Evolutionary conservation across 53 echinoderm and acorn worm species (phyloP), one percentile per base, ranked within the genome.

Genomic region (Echinometra lucunter): DNA sequence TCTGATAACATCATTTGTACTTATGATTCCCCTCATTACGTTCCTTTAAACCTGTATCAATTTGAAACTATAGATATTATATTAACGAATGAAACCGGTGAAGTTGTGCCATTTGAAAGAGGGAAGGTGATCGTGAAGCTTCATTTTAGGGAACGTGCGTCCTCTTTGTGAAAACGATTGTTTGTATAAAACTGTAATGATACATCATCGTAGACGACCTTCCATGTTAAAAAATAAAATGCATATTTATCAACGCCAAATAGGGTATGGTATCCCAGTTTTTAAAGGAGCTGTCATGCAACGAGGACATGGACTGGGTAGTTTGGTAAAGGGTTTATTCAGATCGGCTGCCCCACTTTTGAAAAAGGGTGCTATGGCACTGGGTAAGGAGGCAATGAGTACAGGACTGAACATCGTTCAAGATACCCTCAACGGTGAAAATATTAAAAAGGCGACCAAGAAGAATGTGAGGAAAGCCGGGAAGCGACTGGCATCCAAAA

Each of bases 51-150:
- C 89, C 30, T 83, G 0, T 87, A 90, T 44, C 23, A 96, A 10
- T 94, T 97, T 94, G 94, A 96, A 57, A 96, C 95, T 6, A 95
- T 97, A 23, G 63, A 91, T 66, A 97, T 97, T 58, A 94, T 96
- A 95, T 94, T 96, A 96, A 96, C 95, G 66, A 92, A 12, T 28
- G 92, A 92, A 74, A 53, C 92, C 6, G 92, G 92, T 6, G 75
- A 92, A 53, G 49, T 74, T 12, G 92, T 92, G 4, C 75, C 92
- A 92, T 97, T 97, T 88, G 95, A 97, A 89, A 88, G 88, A 2
- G 97, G 97, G 40, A 94, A 95, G 60, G 92, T 97, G 80, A 96
- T 95, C 75, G 82, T 94, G 83, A 97, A 95, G 67, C 97, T 96
- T 78, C 97, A 97, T 49, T 97, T 97, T 69, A 9, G 92, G 1